These are phyloP conservation scores for Misgurnus anguillicaudatus DNA, from an alignment of 2,113 vertebrate species.

Conservation along the genomic window DNA sequence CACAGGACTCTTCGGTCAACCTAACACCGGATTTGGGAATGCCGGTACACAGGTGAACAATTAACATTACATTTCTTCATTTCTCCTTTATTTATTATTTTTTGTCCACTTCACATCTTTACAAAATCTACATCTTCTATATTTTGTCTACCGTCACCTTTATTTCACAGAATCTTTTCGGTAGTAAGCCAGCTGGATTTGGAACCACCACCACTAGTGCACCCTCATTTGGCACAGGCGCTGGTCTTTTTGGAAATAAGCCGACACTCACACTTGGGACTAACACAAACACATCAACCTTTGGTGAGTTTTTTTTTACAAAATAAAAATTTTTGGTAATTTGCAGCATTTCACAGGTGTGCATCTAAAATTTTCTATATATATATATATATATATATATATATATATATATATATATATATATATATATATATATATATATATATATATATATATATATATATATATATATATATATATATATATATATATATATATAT, in stretches of 20 bases:
- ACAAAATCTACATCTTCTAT: neutral
- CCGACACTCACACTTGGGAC: constrained; percentile 78
- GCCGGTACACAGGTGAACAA: constrained; percentile 80
- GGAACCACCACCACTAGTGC: constrained; percentile 93
- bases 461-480: no score
- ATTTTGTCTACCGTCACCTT: neutral
- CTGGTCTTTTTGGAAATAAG: constrained; percentile 89
- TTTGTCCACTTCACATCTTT: neutral
- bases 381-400: no score
- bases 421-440: no score
- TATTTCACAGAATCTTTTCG: constrained; percentile 84
- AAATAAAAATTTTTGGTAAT: neutral
- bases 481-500: no score
- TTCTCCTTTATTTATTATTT: neutral
- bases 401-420: no score
- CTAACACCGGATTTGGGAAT: constrained; percentile 84
- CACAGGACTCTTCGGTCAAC: constrained; percentile 85
- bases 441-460: no score
- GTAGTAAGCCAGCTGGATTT: constrained; percentile 88
- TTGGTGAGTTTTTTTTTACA: constrained; percentile 69
- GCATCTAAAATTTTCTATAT: no score
- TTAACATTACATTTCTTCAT: neutral
- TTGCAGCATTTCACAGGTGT: neutral
- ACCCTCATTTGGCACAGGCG: constrained; percentile 86
- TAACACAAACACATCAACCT: constrained; percentile 75